These are phyloP conservation scores for Luehdorfia chinensis DNA, from an alignment of 1,140 invertebrate species.

Conservation along the genomic window DNA sequence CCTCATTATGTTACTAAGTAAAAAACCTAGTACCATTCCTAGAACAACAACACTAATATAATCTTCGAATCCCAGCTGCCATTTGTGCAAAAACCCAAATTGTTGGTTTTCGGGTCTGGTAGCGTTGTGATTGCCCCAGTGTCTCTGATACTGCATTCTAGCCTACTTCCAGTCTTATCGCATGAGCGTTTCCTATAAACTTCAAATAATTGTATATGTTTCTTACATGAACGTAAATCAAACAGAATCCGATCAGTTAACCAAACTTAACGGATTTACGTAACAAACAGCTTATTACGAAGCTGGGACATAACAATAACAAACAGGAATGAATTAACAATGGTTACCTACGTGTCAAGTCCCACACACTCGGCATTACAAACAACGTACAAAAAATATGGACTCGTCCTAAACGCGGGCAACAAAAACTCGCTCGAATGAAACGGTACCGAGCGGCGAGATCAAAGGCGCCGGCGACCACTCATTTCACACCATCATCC, in stretches of 20 bases:
- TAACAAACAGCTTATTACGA: slow-evolving; percentile 33
- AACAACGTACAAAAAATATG: slow-evolving; percentile 64
- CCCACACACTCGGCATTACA: slow-evolving; percentile 70
- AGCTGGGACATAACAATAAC: slow-evolving; percentile 54
- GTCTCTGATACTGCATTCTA: no score
- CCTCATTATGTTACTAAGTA: no score
- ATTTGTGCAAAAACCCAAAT: no score
- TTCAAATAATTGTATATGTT: no score
- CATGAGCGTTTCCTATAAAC: no score
- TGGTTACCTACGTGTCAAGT: slow-evolving; percentile 71
- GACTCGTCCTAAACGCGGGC: slow-evolving; percentile 58
- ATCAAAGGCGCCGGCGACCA: slow-evolving; percentile 52
- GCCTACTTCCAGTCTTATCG: no score
- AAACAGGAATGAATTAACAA: slow-evolving; percentile 64
- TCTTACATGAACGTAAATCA: no score
- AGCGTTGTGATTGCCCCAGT: no score
- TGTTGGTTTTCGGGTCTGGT: no score
- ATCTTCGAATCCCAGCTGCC: no score
- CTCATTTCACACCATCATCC: slow-evolving; percentile 66
- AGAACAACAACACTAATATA: no score
- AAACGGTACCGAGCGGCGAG: slow-evolving; percentile 66
- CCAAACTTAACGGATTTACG: slow-evolving; percentile 2
- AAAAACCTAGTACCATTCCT: no score
- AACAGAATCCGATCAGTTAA: slow-evolving; percentile 5
- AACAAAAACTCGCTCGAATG: slow-evolving; percentile 54